Evolutionary conservation across 1,140 invertebrate species (phyloP).

Genomic region (Bombus ignitus): DNA sequence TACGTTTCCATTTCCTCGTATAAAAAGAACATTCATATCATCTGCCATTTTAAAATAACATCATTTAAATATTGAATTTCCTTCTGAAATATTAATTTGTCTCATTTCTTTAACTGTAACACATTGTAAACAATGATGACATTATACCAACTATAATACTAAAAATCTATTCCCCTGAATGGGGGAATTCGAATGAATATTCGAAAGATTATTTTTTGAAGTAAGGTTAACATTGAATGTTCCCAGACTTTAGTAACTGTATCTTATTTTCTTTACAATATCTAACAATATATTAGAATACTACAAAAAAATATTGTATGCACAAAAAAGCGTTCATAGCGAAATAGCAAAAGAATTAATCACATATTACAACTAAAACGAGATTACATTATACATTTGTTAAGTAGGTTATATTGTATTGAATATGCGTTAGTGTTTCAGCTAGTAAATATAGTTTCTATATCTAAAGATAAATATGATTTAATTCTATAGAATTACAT

Average conservation of each 20-base stretch:
- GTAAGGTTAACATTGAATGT: not conserved
- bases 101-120: not conserved
- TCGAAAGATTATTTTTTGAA: not conserved
- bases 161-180: not conserved
- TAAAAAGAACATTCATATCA: slow-evolving; percentile 70
- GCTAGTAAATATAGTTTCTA: not conserved
- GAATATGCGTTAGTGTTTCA: no score
- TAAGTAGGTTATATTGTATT: not conserved
- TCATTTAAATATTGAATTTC: not conserved
- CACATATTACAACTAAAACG: not conserved
- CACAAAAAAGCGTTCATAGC: not conserved
- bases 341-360: not conserved
- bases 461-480: not conserved
- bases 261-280: not conserved
- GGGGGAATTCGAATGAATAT: no score
- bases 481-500: not conserved
- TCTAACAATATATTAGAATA: not conserved
- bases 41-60: slow-evolving; percentile 59
- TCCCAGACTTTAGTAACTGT: not conserved
- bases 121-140: not conserved
- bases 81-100: slow-evolving; percentile 21
- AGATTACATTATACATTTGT: not conserved
- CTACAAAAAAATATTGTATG: not conserved
- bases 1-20: slow-evolving; percentile 66
- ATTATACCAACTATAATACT: not conserved